A percentile compares a stretch with the other conserved stretches of the same genome.
phyloP scores from a whole-genome alignment of 2,113 vertebrate genomes.

The Gulo gulo region DNA sequence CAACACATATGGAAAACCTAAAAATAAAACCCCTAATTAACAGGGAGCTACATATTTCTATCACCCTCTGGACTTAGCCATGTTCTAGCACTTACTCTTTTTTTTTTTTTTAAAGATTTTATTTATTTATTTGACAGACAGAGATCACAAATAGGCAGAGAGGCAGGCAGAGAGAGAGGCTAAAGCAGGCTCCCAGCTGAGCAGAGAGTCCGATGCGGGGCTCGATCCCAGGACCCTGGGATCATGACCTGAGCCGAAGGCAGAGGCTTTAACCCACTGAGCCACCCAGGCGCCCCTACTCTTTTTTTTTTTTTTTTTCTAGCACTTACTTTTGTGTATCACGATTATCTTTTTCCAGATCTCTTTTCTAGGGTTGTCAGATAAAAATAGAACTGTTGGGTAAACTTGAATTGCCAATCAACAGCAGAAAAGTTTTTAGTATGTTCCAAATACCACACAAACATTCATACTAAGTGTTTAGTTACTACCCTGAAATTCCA shows the following conservation, averaged over 20 bases:
- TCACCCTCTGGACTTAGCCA: background rate
- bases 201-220: no score
- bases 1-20: background rate
- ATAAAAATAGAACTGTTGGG: background rate
- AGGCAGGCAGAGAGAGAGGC: no score
- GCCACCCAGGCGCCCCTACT: no score
- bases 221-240: no score
- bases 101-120: no score
- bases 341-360: background rate
- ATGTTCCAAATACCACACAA: background rate
- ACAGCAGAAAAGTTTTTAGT: background rate
- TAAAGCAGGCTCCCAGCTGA: no score
- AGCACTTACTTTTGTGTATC: background rate
- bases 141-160: no score
- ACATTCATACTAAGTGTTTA: background rate
- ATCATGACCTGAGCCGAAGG: no score
- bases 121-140: no score
- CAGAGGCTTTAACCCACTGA: no score
- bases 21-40: background rate
- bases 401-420: conserved; percentile 22
- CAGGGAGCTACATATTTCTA: background rate
- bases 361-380: background rate
- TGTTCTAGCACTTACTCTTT: background rate
- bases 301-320: no score
- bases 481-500: background rate